Base-by-base conservation (phyloP, 37 sponge, comb jelly and placozoan species). In the Petrosia ficiformis region DNA sequence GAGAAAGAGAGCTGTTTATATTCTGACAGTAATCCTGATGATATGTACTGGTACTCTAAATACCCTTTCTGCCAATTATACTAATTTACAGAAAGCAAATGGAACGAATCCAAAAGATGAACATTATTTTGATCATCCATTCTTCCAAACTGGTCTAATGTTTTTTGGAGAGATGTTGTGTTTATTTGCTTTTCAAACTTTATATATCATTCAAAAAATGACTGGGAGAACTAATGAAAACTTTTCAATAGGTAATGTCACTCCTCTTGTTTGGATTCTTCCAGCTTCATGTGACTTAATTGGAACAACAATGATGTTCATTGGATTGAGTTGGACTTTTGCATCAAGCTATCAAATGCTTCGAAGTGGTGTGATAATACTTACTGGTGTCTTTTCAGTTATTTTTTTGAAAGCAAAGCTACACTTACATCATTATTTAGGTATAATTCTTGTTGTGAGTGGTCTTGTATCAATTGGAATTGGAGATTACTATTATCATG, bases 301-400 rank as follows among this genome's bases (percentile, higher is more conserved):
- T 21, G 96, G 68, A 24, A 97, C 99, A 31, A 87, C 91, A 21
- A 84, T 84, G 37, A 87, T 98, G 89, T 94, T 90, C 78, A 78
- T 98, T 0, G 99, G 92, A 21, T 92, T 98, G 33, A 92, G 82
- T 36, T 87, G 95, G 77, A 98, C 99, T 35, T 95, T 79, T 72
- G 96, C 99, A 0, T 67, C 89, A 41, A 95, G 97, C 69, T 95
- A 88, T 72, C 99, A 98, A 44, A 95, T 98, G 94, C 70, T 98
- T 48, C 71, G 94, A 37, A 94, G 94, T 1, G 86, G 90, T 59
- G 99, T 98, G 38, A 98, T 98, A 58, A 93, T 98, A 39, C 95
- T 98, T 78, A 95, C 99, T 3, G 96, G 94, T 0, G 80, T 98
- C n/a, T 75, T 98, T 22, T 95, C 99, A 25, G 86, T 93, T 11